A percentile compares a stretch with the other conserved stretches of the same genome.
Conservation (phyloP, 1,140 invertebrate genomes). For the Scaptomyza pallida region DNA sequence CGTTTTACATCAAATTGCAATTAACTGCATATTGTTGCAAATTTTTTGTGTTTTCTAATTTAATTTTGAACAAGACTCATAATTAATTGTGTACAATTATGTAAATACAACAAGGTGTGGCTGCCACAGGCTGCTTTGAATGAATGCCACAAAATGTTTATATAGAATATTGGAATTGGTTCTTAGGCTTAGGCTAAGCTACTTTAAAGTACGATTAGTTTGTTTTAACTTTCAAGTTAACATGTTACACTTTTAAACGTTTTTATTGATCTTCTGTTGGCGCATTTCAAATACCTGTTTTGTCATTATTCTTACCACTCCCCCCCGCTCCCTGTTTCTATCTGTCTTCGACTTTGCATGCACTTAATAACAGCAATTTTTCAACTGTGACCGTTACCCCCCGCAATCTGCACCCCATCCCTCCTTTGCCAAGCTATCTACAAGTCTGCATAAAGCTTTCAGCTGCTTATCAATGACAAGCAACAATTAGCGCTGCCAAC, state of each 20-base stretch:
- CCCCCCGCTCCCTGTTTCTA: no score
- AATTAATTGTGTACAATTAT: conserved; percentile 56
- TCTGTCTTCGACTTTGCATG: conserved; percentile 10
- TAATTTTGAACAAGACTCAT: conserved; percentile 7
- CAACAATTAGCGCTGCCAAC: conserved; percentile 49
- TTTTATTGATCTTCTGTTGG: no score
- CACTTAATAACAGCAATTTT: conserved; percentile 35
- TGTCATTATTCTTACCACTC: background rate
- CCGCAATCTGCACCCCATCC: background rate
- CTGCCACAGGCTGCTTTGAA: conserved; percentile 7
- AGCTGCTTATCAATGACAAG: conserved; percentile 54
- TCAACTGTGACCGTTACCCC: background rate
- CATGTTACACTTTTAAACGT: no score
- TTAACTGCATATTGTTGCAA: conserved; percentile 50
- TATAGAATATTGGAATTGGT: no score
- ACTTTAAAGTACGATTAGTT: no score
- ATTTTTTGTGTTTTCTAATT: background rate
- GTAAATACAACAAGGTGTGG: conserved; percentile 52
- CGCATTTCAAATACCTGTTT: background rate
- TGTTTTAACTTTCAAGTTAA: no score
- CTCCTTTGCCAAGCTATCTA: background rate
- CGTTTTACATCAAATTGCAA: conserved; percentile 67
- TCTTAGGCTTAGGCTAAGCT: no score
- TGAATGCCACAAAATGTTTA: background rate
- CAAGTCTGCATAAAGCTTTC: conserved; percentile 12